phyloP scores from a whole-genome alignment of 2,797 vertebrate species.

The Anabas testudineus region DNA sequence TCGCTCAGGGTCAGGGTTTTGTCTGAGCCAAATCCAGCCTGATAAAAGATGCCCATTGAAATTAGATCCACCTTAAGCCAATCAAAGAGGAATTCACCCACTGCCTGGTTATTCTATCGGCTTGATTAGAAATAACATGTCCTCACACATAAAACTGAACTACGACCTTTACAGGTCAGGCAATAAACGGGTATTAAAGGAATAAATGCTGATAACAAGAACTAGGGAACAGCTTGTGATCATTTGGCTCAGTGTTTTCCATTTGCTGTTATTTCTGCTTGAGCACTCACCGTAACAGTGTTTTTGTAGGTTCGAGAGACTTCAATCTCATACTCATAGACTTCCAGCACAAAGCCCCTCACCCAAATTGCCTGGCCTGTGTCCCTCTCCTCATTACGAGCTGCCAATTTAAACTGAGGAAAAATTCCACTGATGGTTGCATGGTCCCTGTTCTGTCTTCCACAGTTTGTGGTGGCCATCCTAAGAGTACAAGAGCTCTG shows the following conservation, averaged over 20 bases:
- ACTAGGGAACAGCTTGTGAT: not conserved
- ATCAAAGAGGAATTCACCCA: constrained; percentile 80
- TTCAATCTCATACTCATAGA: constrained; percentile 92
- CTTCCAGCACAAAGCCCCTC: constrained; percentile 91
- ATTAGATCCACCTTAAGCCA: constrained; percentile 81
- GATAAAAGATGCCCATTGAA: constrained; percentile 86
- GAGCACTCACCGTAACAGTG: constrained; percentile 90
- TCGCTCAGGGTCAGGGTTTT: constrained; percentile 77
- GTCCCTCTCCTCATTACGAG: constrained; percentile 94
- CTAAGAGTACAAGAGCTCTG: constrained; percentile 94
- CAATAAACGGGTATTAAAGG: not conserved
- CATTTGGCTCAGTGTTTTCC: not conserved
- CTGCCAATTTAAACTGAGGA: constrained; percentile 88
- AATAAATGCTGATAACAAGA: not conserved
- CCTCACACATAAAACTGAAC: constrained; percentile 61
- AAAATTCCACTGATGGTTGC: constrained; percentile 58
- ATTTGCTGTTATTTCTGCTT: not conserved
- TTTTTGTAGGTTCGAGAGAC: constrained; percentile 96
- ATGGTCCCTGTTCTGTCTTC: constrained; percentile 45
- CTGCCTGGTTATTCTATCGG: constrained; percentile 74
- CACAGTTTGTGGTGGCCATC: constrained; percentile 88
- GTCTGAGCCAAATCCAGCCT: constrained; percentile 80
- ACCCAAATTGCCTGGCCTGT: constrained; percentile 95
- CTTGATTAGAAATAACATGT: constrained; percentile 82
- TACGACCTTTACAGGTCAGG: constrained; percentile 69